Evolutionary conservation across 2,113 vertebrate species (phyloP).

Genomic region (Otocyon megalotis): DNA sequence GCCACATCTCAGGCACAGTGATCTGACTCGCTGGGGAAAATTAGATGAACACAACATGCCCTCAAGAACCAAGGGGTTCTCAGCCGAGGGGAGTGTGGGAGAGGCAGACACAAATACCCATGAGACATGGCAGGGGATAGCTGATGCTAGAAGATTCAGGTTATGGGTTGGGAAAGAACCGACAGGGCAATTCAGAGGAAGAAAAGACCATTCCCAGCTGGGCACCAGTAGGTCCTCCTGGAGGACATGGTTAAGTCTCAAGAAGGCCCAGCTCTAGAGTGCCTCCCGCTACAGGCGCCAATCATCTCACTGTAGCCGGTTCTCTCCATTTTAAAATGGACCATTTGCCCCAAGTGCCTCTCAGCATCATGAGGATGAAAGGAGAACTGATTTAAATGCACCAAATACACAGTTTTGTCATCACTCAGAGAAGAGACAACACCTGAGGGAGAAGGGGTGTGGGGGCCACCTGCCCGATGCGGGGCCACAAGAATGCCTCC

Average conservation of each 20-base stretch:
- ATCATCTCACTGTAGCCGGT: neutral
- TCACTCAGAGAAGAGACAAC: neutral
- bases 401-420: conserved; percentile 39
- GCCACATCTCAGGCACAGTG: neutral
- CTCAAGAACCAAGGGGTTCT: neutral
- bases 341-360: conserved; percentile 30
- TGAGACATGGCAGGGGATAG: neutral
- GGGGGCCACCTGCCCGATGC: neutral
- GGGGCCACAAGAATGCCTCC: neutral
- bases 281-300: neutral
- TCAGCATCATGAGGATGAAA: conserved; percentile 34
- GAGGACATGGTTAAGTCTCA: neutral
- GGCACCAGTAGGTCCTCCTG: neutral
- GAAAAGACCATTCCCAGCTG: neutral
- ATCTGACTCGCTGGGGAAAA: neutral
- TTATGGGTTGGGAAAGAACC: neutral
- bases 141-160: neutral
- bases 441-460: neutral
- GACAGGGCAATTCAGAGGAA: neutral
- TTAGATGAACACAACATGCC: no score
- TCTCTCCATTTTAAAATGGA: neutral
- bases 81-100: neutral
- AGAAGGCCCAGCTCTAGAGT: neutral
- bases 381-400: conserved; percentile 66
- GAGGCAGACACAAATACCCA: neutral